A percentile compares a stretch with the other conserved stretches of the same genome.
Conservation (phyloP, 2,888 invertebrate genomes). For the Stenurella melanura region DNA sequence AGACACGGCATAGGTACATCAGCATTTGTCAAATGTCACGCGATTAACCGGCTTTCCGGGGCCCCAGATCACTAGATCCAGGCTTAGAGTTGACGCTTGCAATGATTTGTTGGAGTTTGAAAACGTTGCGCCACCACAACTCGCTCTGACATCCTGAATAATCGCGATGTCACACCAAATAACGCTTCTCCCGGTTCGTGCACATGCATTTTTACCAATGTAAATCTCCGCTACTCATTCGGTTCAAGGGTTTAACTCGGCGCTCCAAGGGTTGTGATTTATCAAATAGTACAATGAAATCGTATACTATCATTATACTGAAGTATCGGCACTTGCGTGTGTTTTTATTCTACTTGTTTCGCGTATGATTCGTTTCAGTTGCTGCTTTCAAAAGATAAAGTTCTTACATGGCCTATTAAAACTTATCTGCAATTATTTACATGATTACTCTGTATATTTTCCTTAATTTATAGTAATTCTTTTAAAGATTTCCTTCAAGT, state of each 20-base stretch:
- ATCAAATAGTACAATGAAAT: not conserved
- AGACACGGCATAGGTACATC: constrained; percentile 53
- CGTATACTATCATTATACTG: not conserved
- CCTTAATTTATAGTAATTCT: too few relatives aligned
- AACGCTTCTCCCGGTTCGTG: constrained; percentile 61
- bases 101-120: constrained; percentile 70
- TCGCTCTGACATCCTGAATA: constrained; percentile 53
- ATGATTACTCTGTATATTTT: too few relatives aligned
- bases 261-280: not conserved
- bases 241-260: constrained; percentile 37
- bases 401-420: too few relatives aligned
- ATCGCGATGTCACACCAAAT: constrained; percentile 62
- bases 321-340: not conserved
- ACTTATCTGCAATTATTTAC: too few relatives aligned
- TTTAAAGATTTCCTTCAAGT: too few relatives aligned
- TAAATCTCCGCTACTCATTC: constrained; percentile 51
- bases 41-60: constrained; percentile 52
- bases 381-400: not conserved
- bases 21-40: constrained; percentile 56
- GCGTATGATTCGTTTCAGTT: not conserved
- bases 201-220: constrained; percentile 65
- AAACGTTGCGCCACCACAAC: constrained; percentile 52
- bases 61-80: constrained; percentile 43
- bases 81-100: constrained; percentile 67
- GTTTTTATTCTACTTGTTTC: not conserved